Evolutionary conservation across 2,797 vertebrate species (phyloP), one percentile per base, ranked within the genome.

Genomic region (Takifugu ocellatus): DNA sequence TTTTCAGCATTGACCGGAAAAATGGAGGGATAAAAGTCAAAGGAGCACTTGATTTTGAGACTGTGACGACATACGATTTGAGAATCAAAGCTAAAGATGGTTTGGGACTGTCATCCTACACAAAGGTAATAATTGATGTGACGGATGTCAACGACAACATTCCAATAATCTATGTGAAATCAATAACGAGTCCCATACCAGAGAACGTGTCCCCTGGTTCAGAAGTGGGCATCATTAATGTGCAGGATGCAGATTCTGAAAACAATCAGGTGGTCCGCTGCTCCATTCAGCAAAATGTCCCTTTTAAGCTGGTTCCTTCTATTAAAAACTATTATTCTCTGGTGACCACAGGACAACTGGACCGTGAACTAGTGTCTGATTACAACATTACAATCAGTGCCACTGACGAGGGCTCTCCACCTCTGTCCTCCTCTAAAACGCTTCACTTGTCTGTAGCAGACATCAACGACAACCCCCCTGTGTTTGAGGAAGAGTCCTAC

Each of bases 141-240:
- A 79, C 74, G 21, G 92, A 94, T 29, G 83, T 89, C 3, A 94
- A 95, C 10, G 93, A 93, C 61, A 93, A 93, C 0, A 63, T 44
- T 0, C 93, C 93, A 17, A 62, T 75, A 0, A 44, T 94, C 17
- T 72, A 66, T 2, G 2, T 94, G 0, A 87, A 88, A 2, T 92
- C 92, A 0, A 43, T 94, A 1, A 75, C 78, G 0, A 89, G 80
- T 16, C 85, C 85, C 0, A 52, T 93, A 51, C 66, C 86, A 0
- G 94, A 95, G 49, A 78, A 92, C 2, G 47, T 72, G 0, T 2
- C 57, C 2, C 49, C 71, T 62, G 84, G 82, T 25, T 75, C 82
- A 65, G 88, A 88, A 55, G 83, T 88, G 55, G 86, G 79, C 5
- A 84, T 89, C 24, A 84, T 88, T 59, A 85, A 87, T 12, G 77